Conservation (phyloP, 2,113 vertebrate species). For the Brachyhypopomus gauderio region DNA sequence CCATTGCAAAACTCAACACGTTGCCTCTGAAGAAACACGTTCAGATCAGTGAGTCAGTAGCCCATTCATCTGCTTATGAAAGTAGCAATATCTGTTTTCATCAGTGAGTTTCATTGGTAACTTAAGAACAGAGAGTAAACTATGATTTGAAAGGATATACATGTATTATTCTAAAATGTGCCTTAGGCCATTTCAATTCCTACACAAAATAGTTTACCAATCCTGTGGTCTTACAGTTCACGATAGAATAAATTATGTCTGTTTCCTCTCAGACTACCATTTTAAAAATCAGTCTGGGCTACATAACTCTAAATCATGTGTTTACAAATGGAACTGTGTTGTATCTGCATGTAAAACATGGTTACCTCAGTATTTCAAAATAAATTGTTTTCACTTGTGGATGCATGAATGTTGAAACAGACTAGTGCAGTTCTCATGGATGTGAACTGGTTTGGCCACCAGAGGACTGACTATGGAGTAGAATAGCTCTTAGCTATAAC, state of each 20-base stretch:
- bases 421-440: not conserved
- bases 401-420: not conserved
- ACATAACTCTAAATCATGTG: constrained; percentile 7
- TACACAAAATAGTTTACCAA: constrained; percentile 24
- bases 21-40: constrained; percentile 21
- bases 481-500: not conserved
- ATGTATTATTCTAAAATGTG: constrained; percentile 1
- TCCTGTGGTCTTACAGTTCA: not conserved
- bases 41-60: constrained; percentile 29
- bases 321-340: constrained; percentile 12
- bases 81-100: not conserved
- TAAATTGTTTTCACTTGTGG: not conserved
- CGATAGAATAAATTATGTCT: not conserved
- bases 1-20: constrained; percentile 31
- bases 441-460: not conserved
- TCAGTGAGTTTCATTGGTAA: not conserved
- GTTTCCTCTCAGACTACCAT: not conserved
- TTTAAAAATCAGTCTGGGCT: not conserved
- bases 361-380: not conserved
- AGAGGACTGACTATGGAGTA: not conserved
- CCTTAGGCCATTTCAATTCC: constrained; percentile 20
- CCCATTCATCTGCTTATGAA: constrained; percentile 3
- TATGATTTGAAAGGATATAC: constrained; percentile 6
- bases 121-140: not conserved
- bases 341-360: not conserved